Percentiles rank a stretch among this genome's conserved stretches.
Conservation (phyloP, 2,113 vertebrate genomes). For the Protobothrops mucrosquamatus region DNA sequence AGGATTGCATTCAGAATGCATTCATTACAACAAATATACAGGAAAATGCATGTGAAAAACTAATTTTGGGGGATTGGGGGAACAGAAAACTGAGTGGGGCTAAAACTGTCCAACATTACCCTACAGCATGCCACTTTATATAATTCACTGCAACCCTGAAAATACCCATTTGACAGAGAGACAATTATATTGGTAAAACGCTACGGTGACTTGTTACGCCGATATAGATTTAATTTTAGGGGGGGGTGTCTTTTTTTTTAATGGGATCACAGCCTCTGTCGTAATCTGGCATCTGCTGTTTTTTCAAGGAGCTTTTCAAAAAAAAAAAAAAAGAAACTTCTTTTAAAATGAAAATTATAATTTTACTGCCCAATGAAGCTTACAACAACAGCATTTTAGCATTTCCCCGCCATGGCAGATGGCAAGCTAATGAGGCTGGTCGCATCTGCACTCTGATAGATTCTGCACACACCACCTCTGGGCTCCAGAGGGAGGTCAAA, state of each 20-base stretch:
- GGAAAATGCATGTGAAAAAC: background rate
- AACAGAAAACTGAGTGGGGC: background rate
- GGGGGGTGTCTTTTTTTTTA: constrained; percentile 8
- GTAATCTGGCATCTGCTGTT: constrained; percentile 58
- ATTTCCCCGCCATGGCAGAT: constrained; percentile 79
- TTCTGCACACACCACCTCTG: constrained; percentile 56
- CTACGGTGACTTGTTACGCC: background rate
- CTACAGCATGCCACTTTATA: background rate
- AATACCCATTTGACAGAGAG: background rate
- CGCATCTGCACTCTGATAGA: constrained; percentile 74
- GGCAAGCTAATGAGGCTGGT: constrained; percentile 83
- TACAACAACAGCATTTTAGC: constrained; percentile 80
- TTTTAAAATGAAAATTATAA: constrained; percentile 67
- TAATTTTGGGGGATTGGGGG: background rate
- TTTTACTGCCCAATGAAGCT: constrained; percentile 82
- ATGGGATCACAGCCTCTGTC: constrained; percentile 41
- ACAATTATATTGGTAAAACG: background rate
- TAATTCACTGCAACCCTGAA: background rate
- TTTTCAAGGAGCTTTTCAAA: constrained; percentile 43
- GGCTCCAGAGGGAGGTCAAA: constrained; percentile 66
- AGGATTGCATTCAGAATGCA: background rate
- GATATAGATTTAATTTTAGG: background rate
- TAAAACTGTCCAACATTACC: background rate
- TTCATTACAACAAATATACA: background rate
- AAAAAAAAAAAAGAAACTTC: constrained; percentile 50